Conservation (phyloP, 2,888 invertebrate genomes). For the Dicranocentrus wangi region DNA sequence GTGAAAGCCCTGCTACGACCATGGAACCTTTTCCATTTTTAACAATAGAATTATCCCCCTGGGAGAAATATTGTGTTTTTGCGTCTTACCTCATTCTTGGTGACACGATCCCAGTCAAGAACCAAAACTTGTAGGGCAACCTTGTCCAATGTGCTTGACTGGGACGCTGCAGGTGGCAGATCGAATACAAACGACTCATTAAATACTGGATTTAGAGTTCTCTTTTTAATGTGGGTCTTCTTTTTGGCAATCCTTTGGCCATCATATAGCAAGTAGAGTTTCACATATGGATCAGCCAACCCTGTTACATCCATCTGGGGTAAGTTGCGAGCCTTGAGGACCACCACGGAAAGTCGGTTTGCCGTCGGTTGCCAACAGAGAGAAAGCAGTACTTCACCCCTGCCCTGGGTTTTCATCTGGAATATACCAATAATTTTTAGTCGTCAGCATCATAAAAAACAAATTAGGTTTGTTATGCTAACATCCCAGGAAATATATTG, state of each 20-base stretch:
- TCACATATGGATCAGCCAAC: slow-evolving; percentile 90
- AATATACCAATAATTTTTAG: slow-evolving; percentile 61
- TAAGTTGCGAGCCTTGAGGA: slow-evolving; percentile 96
- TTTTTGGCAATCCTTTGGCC: slow-evolving; percentile 99
- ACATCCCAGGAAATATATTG: too few species aligned
- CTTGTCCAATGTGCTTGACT: slow-evolving; percentile 79
- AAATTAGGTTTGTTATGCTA: too few species aligned
- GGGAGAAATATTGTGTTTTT: too few species aligned
- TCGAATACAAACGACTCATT: slow-evolving; percentile 99
- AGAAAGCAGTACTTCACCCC: slow-evolving; percentile 95
- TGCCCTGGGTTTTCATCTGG: slow-evolving; percentile 92
- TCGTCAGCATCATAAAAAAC: background rate
- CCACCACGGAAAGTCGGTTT: slow-evolving; percentile 92
- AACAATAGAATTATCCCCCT: too few species aligned
- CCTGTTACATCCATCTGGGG: slow-evolving; percentile 99
- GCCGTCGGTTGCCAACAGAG: slow-evolving; percentile 99
- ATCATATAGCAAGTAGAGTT: slow-evolving; percentile 96
- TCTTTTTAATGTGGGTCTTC: slow-evolving; percentile 98
- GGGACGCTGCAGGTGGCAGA: slow-evolving; percentile 82
- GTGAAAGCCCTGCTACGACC: too few species aligned
- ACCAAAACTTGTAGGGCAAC: slow-evolving; percentile 90
- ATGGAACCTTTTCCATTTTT: too few species aligned
- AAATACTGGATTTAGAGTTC: slow-evolving; percentile 97
- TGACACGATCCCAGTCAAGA: slow-evolving; percentile 97
- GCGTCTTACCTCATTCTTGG: slow-evolving; percentile 97